phyloP scores from a whole-genome alignment of 2,113 vertebrate species.

The Corydoras maculifer region DNA sequence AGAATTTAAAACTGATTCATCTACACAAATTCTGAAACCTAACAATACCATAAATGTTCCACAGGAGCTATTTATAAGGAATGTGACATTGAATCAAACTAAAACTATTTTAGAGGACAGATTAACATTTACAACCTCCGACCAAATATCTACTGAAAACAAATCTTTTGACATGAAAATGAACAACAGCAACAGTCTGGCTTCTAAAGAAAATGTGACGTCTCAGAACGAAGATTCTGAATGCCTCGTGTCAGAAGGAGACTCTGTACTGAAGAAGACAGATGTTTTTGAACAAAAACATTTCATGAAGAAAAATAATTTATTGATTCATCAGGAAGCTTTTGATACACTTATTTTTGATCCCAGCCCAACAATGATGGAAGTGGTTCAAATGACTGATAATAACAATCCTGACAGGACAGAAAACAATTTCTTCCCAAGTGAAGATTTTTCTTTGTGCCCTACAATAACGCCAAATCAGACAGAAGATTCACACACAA shows the following conservation, averaged over 20 bases:
- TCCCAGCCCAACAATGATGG: neutral
- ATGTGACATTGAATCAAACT: conserved; percentile 1
- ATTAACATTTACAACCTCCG: conserved; percentile 13
- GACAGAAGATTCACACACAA: conserved; percentile 12
- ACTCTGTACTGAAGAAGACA: neutral
- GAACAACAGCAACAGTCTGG: conserved; percentile 11
- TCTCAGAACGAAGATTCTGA: conserved; percentile 2
- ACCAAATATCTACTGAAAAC: conserved; percentile 10
- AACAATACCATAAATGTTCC: neutral
- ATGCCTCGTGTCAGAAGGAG: conserved; percentile 11
- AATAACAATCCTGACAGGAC: neutral
- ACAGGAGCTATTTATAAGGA: conserved; percentile 22
- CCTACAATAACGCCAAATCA: conserved; percentile 20
- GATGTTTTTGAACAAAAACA: conserved; percentile 4
- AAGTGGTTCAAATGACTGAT: neutral
- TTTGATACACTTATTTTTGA: conserved; percentile 58
- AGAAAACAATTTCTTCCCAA: conserved; percentile 40
- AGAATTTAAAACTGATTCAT: conserved; percentile 16
- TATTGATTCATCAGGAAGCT: conserved; percentile 17
- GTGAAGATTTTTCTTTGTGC: conserved; percentile 47
- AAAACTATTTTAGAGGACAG: conserved; percentile 21
- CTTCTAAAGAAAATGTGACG: conserved; percentile 18
- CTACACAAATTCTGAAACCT: neutral
- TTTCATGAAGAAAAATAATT: neutral
- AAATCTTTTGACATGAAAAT: conserved; percentile 4